Conservation (phyloP, 2,113 vertebrate species). For the Rhinogobius similis region DNA sequence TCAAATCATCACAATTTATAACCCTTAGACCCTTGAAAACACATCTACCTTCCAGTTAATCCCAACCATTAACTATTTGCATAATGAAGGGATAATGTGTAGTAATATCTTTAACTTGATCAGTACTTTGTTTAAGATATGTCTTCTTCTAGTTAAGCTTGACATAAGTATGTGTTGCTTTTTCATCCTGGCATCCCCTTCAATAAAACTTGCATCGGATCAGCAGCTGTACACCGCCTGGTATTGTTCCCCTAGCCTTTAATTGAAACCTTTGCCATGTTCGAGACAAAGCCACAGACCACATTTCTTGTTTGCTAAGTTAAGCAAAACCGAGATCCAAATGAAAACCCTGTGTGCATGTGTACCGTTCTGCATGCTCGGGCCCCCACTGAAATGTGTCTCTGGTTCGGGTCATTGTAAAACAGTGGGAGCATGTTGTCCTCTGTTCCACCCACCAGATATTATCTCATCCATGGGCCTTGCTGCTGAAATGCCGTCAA, state of each 20-base stretch:
- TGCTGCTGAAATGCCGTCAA: conserved; percentile 74
- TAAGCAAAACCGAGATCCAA: conserved; percentile 72
- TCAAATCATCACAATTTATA: no score
- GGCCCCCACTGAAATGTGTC: conserved; percentile 59
- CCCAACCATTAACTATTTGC: no score
- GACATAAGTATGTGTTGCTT: neutral
- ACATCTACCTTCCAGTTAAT: no score
- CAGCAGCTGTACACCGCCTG: conserved; percentile 62
- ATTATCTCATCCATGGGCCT: conserved; percentile 76
- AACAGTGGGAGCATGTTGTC: conserved; percentile 76
- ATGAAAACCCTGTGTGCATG: conserved; percentile 70
- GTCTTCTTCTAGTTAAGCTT: no score
- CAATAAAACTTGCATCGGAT: conserved; percentile 39
- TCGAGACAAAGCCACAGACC: conserved; percentile 73
- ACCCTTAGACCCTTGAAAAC: no score
- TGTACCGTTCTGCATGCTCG: conserved; percentile 21
- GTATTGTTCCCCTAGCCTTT: conserved; percentile 69
- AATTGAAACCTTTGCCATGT: conserved; percentile 76
- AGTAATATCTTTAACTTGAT: no score
- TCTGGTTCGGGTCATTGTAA: conserved; percentile 72
- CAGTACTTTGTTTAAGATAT: neutral
- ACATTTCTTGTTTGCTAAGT: conserved; percentile 74
- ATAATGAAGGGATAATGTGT: no score
- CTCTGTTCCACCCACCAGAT: conserved; percentile 74
- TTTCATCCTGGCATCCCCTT: conserved; percentile 24